Base-by-base conservation (phyloP, 2,888 invertebrate genomes). In the Pyrocoelia pectoralis region DNA sequence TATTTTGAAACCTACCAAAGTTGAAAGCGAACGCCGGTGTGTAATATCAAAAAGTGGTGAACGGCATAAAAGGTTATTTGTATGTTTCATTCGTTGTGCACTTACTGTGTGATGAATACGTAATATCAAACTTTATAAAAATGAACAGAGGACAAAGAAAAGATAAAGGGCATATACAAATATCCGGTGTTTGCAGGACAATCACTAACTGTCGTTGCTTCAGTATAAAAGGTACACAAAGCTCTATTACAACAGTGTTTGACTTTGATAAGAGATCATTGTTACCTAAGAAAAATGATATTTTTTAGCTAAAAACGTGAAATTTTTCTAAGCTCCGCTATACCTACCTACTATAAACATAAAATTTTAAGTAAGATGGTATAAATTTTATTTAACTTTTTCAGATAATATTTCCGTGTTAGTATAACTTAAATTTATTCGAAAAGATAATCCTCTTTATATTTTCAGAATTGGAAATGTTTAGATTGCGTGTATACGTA, bases 171-270 rank as follows among this genome's bases (percentile, higher is more conserved):
- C 58, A 52, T 64, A 64, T 64, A 50, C 64, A 64, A 64, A 64
- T 64, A 64, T 64, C 64, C 64, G 64, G 64, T 64, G 64, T 64
- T 64, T 59, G 56, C 58, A 59, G 64, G 64, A 64, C 64, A 64
- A 62, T 38, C 55, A 50, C 59, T 51, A 62, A 54, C 55, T 49
- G 51, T 50, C 59, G 48, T 55, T 48, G 50, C 59, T 49, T 46
- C 33, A 51, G 41, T 43, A 12, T 51, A 56, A 52, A 64, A 51
- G 50, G 46, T 49, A 56, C 46, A 55, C 41, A 56, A 41, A 33
- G 48, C 29, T 51, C 50, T 56, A 56, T 61, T 56, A 52, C 46
- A 41, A 53, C 43, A 54, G 49, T 55, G 59, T 13, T 54, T 51
- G 55, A 33, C 50, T 54, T 15, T 55, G 64, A 64, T 64, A 64